A percentile compares a stretch with the other conserved stretches of the same genome.
phyloP scores from a whole-genome alignment of 2,888 invertebrate genomes.

The Trilocha varians region DNA sequence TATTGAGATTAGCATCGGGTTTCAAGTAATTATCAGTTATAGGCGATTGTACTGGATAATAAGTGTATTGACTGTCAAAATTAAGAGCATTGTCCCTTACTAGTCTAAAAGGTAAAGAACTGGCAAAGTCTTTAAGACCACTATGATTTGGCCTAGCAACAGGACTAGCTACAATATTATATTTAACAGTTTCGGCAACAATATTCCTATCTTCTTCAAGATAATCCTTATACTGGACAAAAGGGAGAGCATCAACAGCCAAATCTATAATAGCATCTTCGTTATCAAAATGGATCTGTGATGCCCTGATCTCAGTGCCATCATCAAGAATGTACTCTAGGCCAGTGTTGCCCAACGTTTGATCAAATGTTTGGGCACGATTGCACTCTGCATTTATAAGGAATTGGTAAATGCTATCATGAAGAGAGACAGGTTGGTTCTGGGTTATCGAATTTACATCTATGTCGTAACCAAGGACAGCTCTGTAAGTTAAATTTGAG shows the following conservation, averaged over 20 bases:
- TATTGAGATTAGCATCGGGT: conserved; percentile 20
- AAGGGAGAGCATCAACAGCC: conserved; percentile 53
- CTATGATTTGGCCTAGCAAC: conserved; percentile 33
- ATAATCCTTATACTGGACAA: conserved; percentile 42
- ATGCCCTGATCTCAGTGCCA: conserved; percentile 61
- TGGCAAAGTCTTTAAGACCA: conserved; percentile 43
- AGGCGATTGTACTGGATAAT: conserved; percentile 42
- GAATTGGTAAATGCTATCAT: conserved; percentile 57
- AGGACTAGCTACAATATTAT: conserved; percentile 53
- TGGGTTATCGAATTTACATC: conserved; percentile 54
- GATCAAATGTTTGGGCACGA: conserved; percentile 25
- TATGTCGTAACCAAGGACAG: conserved; percentile 52
- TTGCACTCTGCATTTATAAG: conserved; percentile 40
- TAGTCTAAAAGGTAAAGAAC: conserved; percentile 53
- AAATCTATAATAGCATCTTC: conserved; percentile 53
- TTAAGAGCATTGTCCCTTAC: conserved; percentile 48
- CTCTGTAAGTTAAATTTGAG: conserved; percentile 21
- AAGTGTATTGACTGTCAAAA: conserved; percentile 56
- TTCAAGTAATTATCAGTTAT: conserved; percentile 28
- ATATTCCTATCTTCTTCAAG: conserved; percentile 26
- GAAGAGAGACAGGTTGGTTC: conserved; percentile 47
- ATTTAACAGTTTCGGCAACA: conserved; percentile 29
- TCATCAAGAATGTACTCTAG: conserved; percentile 55
- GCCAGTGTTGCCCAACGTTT: conserved; percentile 33
- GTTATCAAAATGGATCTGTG: conserved; percentile 65